These are phyloP conservation scores for Galleria mellonella DNA, from an alignment of 1,140 invertebrate species.

Conservation along the genomic window DNA sequence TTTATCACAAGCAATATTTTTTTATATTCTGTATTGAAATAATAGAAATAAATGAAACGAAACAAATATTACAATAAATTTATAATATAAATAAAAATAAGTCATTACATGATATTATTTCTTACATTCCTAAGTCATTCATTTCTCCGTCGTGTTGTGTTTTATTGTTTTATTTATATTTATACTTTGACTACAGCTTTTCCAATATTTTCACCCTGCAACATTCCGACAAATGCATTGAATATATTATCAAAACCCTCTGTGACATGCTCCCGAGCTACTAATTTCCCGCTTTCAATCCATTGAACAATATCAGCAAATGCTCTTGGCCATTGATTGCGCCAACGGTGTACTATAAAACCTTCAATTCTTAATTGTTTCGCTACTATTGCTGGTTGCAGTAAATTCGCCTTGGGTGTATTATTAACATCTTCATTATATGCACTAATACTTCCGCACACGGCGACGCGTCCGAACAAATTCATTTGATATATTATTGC, in stretches of 20 bases:
- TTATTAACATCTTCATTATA: slow-evolving; percentile 33
- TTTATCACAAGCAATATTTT: too few species aligned
- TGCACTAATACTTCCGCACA: slow-evolving; percentile 73
- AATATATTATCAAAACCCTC: slow-evolving; percentile 75
- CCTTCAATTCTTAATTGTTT: slow-evolving; percentile 61
- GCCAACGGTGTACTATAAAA: slow-evolving; percentile 47
- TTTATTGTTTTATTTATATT: not conserved
- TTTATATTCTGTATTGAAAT: too few species aligned
- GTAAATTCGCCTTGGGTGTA: slow-evolving; percentile 15
- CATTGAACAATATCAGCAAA: slow-evolving; percentile 51
- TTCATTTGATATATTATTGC: slow-evolving; percentile 76
- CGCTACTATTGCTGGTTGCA: slow-evolving; percentile 56
- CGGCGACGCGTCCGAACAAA: slow-evolving; percentile 67
- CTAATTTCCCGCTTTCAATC: slow-evolving; percentile 69
- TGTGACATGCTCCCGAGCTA: slow-evolving; percentile 65
- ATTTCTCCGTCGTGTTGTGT: too few species aligned
- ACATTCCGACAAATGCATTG: slow-evolving; percentile 72
- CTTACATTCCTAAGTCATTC: too few species aligned
- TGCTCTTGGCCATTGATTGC: slow-evolving; percentile 31
- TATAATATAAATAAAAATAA: too few species aligned
- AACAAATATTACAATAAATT: too few species aligned
- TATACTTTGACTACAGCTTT: slow-evolving; percentile 45
- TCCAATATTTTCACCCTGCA: slow-evolving; percentile 38
- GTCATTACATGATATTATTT: too few species aligned
- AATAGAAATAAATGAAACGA: too few species aligned